A percentile compares a stretch with the other conserved stretches of the same genome.
These are phyloP conservation scores for Xyrauchen texanus DNA, from an alignment of 2,113 vertebrate species.

Conservation along the genomic window DNA sequence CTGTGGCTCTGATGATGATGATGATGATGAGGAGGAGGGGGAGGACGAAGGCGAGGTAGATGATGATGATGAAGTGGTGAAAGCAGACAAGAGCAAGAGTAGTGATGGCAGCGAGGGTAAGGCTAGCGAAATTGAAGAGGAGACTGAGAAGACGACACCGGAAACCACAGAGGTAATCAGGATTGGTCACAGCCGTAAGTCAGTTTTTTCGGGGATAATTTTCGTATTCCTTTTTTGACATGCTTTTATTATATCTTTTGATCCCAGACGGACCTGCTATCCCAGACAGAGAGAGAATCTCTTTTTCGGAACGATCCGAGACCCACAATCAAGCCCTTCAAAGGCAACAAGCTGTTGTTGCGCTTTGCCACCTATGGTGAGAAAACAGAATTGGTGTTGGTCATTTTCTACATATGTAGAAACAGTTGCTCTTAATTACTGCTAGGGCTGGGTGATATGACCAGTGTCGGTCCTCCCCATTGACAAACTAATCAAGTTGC, in stretches of 20 bases:
- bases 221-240: neutral
- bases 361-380: slow-evolving; percentile 93
- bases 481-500: too few relatives aligned
- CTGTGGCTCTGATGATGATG: slow-evolving; percentile 70
- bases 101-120: slow-evolving; percentile 56
- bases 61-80: slow-evolving; percentile 79
- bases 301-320: slow-evolving; percentile 89
- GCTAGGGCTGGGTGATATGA: too few relatives aligned
- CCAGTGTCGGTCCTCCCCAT: too few relatives aligned
- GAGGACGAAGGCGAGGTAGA: slow-evolving; percentile 81
- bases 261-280: slow-evolving; percentile 79
- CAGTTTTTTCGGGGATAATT: too few relatives aligned
- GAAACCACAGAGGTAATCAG: slow-evolving; percentile 59
- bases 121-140: slow-evolving; percentile 57
- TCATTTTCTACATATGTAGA: neutral
- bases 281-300: slow-evolving; percentile 85
- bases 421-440: too few relatives aligned
- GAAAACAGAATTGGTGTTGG: neutral
- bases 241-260: neutral
- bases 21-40: slow-evolving; percentile 82
- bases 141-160: slow-evolving; percentile 44
- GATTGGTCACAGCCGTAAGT: neutral
- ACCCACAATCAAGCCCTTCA: slow-evolving; percentile 84
- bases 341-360: slow-evolving; percentile 91
- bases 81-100: slow-evolving; percentile 58